phyloP scores from a whole-genome alignment of 1,140 invertebrate species.

The Meloidogyne chitwoodi region DNA sequence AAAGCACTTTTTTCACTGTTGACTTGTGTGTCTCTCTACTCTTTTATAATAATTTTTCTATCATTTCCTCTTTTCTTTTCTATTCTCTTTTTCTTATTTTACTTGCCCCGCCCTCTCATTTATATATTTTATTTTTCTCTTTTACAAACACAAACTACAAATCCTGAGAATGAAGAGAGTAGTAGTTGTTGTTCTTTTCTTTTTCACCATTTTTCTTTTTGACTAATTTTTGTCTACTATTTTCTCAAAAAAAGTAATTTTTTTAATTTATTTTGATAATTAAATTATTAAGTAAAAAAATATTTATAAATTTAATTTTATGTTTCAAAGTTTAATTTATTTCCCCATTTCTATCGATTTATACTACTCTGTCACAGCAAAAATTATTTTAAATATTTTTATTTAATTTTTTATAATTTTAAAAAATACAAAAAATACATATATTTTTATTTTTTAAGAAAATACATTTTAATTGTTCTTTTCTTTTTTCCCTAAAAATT shows the following conservation, averaged over 20 bases:
- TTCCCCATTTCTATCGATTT: no score
- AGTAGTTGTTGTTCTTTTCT: neutral
- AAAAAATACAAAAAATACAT: neutral
- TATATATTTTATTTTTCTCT: neutral
- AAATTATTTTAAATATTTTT: no score
- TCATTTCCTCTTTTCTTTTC: neutral
- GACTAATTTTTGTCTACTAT: neutral
- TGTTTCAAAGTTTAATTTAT: no score
- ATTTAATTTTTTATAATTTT: neutral
- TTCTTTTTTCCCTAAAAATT: neutral
- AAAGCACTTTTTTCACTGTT: neutral
- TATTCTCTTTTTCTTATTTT: neutral
- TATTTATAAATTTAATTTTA: no score
- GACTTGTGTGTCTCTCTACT: no score
- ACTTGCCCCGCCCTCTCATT: neutral
- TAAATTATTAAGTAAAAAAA: no score
- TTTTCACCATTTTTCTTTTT: neutral
- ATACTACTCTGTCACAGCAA: no score
- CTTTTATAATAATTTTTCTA: no score
- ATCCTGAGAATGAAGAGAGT: no score
- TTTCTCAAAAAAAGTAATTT: no score
- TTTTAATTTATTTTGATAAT: no score
- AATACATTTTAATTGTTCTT: neutral
- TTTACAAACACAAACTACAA: neutral
- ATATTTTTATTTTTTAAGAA: neutral